Percentiles rank a stretch among this genome's conserved stretches.
Conservation (phyloP, 2,113 vertebrate species). For the Catagonus wagneri region DNA sequence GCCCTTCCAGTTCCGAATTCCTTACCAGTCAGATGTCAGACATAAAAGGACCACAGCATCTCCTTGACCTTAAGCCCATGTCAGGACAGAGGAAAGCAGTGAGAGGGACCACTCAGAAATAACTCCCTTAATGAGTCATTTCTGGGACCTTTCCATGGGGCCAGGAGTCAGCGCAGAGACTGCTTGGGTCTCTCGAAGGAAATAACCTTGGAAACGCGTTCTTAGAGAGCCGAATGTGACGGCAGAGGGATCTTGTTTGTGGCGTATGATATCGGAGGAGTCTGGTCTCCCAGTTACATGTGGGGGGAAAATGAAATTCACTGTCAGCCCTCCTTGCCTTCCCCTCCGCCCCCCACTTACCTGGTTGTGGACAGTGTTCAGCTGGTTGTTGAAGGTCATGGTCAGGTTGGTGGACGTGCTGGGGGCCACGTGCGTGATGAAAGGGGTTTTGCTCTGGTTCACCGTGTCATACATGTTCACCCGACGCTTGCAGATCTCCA, state of each 20-base stretch:
- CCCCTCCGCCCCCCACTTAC: slow-evolving; percentile 79
- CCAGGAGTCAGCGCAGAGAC: not conserved
- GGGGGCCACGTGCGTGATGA: slow-evolving; percentile 98
- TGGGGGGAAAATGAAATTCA: not conserved
- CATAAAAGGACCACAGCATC: not conserved
- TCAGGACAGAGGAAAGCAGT: not conserved
- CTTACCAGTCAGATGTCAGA: not conserved
- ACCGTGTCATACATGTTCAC: slow-evolving; percentile 99
- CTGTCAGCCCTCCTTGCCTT: accelerated
- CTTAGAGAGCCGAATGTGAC: not conserved
- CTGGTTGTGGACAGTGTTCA: slow-evolving; percentile 98
- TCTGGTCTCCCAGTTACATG: not conserved
- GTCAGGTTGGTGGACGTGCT: slow-evolving; percentile 99
- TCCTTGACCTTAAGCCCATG: not conserved
- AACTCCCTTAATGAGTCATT: not conserved
- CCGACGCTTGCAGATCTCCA: slow-evolving; percentile 98
- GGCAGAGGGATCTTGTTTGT: not conserved
- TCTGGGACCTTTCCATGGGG: not conserved
- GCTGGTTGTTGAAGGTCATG: slow-evolving; percentile 99
- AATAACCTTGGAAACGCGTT: not conserved
- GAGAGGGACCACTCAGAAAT: not conserved
- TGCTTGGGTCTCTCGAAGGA: not conserved
- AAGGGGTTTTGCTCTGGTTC: slow-evolving; percentile 99
- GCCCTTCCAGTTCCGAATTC: not conserved
- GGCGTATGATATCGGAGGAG: not conserved